Conservation (phyloP, 2,888 invertebrate species). For the Epirrhoe tristata region DNA sequence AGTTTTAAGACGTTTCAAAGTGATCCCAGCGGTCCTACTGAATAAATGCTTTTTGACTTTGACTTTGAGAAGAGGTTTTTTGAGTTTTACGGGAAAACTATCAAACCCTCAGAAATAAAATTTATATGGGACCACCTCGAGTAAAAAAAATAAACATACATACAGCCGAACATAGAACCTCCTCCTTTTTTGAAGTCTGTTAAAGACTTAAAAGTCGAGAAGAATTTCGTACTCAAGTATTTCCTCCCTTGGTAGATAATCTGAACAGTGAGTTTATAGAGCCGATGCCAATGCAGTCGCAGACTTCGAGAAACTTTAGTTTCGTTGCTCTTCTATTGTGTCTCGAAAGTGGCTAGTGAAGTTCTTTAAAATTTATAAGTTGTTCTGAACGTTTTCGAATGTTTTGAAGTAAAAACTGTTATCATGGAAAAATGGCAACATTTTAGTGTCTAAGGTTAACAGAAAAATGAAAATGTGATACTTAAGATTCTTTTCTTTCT, state of each 20-base stretch:
- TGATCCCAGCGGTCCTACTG: no score
- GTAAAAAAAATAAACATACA: no score
- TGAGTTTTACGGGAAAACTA: no score
- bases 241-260: constrained; percentile 38
- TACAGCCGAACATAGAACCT: no score
- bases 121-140: no score
- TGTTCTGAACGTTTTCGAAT: background rate
- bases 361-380: constrained; percentile 20
- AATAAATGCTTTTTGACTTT: no score
- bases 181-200: no score
- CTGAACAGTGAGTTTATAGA: constrained; percentile 34
- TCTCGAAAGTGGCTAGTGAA: constrained; percentile 18
- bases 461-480: no score
- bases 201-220: constrained; percentile 35
- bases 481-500: no score
- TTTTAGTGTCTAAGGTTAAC: background rate
- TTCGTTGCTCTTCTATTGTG: constrained; percentile 22
- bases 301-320: constrained; percentile 33
- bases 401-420: background rate
- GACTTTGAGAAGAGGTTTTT: no score
- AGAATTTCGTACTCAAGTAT: constrained; percentile 30
- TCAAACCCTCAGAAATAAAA: no score
- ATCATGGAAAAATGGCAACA: background rate
- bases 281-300: constrained; percentile 20
- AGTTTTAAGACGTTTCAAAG: no score